Base-by-base conservation (phyloP, 2,797 vertebrate species). In the Enteromius trimaculatus region DNA sequence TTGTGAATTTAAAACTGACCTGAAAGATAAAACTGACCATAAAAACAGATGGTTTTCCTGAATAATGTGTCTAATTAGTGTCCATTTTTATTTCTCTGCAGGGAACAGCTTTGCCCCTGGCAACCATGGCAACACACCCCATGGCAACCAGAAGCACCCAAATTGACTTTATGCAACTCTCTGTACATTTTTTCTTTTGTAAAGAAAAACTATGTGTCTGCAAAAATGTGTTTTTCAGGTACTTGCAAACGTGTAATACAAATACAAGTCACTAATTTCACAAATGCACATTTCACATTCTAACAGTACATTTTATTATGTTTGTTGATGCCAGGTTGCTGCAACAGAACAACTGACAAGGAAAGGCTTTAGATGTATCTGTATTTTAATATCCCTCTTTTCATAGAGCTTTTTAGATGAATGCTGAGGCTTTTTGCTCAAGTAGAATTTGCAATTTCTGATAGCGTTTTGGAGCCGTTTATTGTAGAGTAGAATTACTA, bases 11-110 rank as follows among this genome's bases (percentile, higher is more conserved):
- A 34, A 74, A 74, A 34, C 47, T 51, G 26, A 51, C 44, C 47
- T 72, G 3, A 72, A 72, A 11, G 9, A 51, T 49, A 55, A 7
- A 23, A 75, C 51, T 75, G 72, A 55, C 51, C 31, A 14, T 9
- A 39, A 13, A 58, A 58, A 14, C 72, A 76, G 49, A 75, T 37
- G 13, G 71, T 13, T 37, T 37, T 23, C 34, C 17, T 26, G 51
- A n/a, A 76, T 76, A 23, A 76, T 23, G 13, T 29, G 47, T 34
- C 70, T 72, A 72, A 47, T 47, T 70, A 47, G 29, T 55, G 29
- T 7, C 19, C 3, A 9, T 55, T 75, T 75, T 23, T 75, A 37
- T 75, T 58, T 58, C 13, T 75, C 51, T 34, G 19, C 21, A 70
- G 21, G n/a, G 47, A 70, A n/a, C 47, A 21, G 29, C 29, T 74